A percentile compares a stretch with the other conserved stretches of the same genome.
phyloP scores from a whole-genome alignment of 1,140 invertebrate genomes.

The Bacillus rossius region DNA sequence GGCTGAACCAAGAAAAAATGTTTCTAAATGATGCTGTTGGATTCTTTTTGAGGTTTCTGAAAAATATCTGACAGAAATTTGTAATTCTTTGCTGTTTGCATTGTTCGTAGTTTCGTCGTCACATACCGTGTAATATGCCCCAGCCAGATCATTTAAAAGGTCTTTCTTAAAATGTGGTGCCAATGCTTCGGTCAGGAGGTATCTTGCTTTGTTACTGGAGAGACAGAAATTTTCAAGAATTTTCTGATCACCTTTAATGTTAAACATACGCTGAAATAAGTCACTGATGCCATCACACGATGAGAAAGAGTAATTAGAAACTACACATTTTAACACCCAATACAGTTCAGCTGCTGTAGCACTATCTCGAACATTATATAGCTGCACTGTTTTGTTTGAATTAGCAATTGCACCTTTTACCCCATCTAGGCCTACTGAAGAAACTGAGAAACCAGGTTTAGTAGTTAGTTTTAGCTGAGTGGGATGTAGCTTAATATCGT shows the following conservation, averaged over 20 bases:
- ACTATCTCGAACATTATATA: no score
- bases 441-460: no score
- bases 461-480: no score
- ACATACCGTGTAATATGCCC: conserved; percentile 13
- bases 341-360: no score
- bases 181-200: conserved; percentile 25
- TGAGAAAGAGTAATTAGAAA: not conserved
- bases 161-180: conserved; percentile 22
- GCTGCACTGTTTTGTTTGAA: no score
- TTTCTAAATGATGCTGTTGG: conserved; percentile 20
- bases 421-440: no score
- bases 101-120: conserved; percentile 26
- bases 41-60: conserved; percentile 18
- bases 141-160: conserved; percentile 16
- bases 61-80: conserved; percentile 21
- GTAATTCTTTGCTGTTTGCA: conserved; percentile 20
- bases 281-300: conserved; percentile 15
- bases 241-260: not conserved
- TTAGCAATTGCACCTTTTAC: no score
- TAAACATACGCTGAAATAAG: conserved; percentile 16
- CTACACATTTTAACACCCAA: no score
- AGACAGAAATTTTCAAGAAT: not conserved
- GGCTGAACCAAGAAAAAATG: conserved; percentile 22
- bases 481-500: no score
- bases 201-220: conserved; percentile 14